Conservation (phyloP, 2,113 vertebrate species). For the Orientallactaga bullata region DNA sequence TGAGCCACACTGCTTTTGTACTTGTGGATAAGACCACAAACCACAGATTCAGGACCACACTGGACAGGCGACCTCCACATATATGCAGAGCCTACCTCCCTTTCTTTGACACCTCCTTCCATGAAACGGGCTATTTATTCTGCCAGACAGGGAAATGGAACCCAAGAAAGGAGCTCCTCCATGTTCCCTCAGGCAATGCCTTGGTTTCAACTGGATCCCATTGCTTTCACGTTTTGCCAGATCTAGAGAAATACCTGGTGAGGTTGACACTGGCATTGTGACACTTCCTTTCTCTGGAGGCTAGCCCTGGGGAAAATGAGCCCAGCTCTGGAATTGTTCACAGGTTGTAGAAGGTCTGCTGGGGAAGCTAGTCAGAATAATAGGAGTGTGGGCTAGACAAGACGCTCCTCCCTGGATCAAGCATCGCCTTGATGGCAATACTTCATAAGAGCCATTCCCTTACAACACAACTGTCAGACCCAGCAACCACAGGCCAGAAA, state of each 20-base stretch:
- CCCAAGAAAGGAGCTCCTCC: background rate
- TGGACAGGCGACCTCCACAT: background rate
- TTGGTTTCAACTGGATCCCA: background rate
- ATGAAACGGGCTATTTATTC: background rate
- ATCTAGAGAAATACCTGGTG: background rate
- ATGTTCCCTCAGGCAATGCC: background rate
- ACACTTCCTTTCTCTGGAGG: background rate
- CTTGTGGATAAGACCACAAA: background rate
- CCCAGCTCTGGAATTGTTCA: constrained; percentile 66
- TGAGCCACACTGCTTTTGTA: background rate
- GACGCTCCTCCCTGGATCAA: constrained; percentile 77
- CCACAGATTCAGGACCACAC: fast-evolving
- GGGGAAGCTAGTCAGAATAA: constrained; percentile 81
- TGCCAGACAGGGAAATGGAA: background rate
- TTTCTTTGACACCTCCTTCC: background rate
- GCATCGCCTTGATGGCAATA: constrained; percentile 83
- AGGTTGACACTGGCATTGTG: background rate
- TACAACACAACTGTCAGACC: constrained; percentile 86
- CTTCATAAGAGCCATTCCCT: constrained; percentile 86
- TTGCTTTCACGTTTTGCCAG: background rate
- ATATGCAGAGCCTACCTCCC: background rate
- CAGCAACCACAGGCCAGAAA: constrained; percentile 87
- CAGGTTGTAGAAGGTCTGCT: constrained; percentile 59
- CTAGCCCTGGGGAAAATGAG: constrained; percentile 50
- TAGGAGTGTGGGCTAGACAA: constrained; percentile 76